A percentile compares a stretch with the other conserved stretches of the same genome.
phyloP scores from a whole-genome alignment of 2,888 invertebrate species.

The Polia nebulosa region DNA sequence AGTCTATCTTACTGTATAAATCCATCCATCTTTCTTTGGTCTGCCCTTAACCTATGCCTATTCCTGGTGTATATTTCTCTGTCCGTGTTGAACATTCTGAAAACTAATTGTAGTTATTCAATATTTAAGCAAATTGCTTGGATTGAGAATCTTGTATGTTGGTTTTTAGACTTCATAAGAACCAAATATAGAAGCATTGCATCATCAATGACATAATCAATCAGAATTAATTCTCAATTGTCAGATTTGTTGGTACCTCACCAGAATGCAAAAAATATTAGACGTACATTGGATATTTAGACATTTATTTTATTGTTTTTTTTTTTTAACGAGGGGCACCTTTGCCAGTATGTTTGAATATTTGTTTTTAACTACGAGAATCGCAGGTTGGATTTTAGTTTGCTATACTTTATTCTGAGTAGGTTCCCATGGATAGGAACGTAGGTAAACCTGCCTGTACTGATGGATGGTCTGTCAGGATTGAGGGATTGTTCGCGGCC shows the following conservation, averaged over 20 bases:
- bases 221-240: conserved; percentile 15
- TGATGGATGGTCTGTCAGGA: too few species aligned
- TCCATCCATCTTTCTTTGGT: too few species aligned
- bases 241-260: not conserved
- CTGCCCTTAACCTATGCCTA: too few species aligned
- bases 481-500: too few species aligned
- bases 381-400: not conserved
- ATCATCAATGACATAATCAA: conserved; percentile 47
- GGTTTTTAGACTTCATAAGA: not conserved
- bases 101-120: too few species aligned
- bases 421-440: too few species aligned
- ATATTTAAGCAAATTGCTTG: not conserved
- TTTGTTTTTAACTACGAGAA: not conserved
- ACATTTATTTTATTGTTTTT: not conserved
- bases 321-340: not conserved
- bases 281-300: not conserved
- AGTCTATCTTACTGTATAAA: too few species aligned
- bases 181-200: conserved; percentile 21
- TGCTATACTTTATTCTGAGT: too few species aligned
- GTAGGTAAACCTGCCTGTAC: too few species aligned
- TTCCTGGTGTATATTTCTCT: too few species aligned
- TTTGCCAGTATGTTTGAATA: not conserved
- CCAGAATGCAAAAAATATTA: conserved; percentile 7
- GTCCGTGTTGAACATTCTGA: too few species aligned
- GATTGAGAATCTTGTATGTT: not conserved